phyloP scores from a whole-genome alignment of 1,140 invertebrate genomes.

The Zaprionus africanus region DNA sequence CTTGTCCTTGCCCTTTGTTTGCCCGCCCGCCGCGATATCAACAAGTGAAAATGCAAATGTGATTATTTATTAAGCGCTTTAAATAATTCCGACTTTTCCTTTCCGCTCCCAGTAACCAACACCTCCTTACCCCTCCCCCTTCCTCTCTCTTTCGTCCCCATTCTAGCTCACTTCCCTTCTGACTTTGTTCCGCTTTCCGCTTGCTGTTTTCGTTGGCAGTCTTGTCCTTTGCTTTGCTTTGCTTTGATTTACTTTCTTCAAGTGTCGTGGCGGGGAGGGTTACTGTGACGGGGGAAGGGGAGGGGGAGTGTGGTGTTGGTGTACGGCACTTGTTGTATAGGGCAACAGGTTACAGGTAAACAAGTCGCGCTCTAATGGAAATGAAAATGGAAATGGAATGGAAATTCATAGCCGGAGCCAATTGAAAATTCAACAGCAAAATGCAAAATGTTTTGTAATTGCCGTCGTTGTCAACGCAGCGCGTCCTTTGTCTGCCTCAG shows the following conservation, averaged over 20 bases:
- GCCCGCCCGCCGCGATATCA: slow-evolving; percentile 58
- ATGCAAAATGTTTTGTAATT: slow-evolving; percentile 67
- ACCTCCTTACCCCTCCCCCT: background rate
- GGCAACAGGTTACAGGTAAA: slow-evolving; percentile 52
- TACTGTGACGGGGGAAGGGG: background rate
- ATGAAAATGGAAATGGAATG: slow-evolving; percentile 59
- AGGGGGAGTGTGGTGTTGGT: background rate
- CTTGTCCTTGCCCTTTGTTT: slow-evolving; percentile 10
- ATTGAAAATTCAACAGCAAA: slow-evolving; percentile 71
- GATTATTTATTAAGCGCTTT: slow-evolving; percentile 82
- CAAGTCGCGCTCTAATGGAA: slow-evolving; percentile 15
- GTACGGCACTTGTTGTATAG: background rate
- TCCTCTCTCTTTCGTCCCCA: background rate
- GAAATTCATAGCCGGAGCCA: slow-evolving; percentile 61
- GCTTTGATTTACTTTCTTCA: slow-evolving; percentile 40
- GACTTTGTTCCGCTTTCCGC: slow-evolving; percentile 7
- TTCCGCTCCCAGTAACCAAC: background rate
- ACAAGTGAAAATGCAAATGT: slow-evolving; percentile 82
- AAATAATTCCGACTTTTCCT: slow-evolving; percentile 64
- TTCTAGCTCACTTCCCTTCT: slow-evolving; percentile 3
- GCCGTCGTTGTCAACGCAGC: slow-evolving; percentile 7
- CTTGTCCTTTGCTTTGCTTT: slow-evolving; percentile 10
- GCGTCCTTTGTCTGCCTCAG: slow-evolving; percentile 26
- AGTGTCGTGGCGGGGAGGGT: background rate
- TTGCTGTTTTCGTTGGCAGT: background rate